Percentiles rank a stretch among this genome's conserved stretches.
Conservation (phyloP, 1,140 invertebrate species). For the Bombus pyrosoma region DNA sequence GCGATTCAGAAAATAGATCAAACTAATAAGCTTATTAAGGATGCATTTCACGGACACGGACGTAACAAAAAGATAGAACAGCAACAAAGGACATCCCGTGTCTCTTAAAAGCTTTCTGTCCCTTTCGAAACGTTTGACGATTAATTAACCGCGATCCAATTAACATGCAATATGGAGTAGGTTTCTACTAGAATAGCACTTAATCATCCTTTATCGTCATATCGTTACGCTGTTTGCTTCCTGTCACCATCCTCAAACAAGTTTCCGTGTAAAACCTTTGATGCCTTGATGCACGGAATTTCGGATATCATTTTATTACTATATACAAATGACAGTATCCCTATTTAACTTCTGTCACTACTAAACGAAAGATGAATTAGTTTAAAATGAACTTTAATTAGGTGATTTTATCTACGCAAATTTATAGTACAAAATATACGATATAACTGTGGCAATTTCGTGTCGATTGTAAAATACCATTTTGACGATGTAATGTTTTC, state of each 20-base stretch:
- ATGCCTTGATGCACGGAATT: not conserved
- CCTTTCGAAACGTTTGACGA: not conserved
- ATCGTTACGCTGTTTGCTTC: not conserved
- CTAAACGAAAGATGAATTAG: not conserved
- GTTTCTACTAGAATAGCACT: constrained; percentile 12
- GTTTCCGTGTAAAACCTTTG: not conserved
- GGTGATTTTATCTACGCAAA: not conserved
- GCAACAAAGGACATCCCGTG: not conserved
- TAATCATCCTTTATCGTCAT: not conserved
- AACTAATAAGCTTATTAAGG: not conserved
- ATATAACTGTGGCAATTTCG: not conserved
- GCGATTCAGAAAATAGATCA: not conserved
- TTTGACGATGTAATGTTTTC: not conserved
- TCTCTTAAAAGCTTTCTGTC: constrained; percentile 11
- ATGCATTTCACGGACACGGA: not conserved
- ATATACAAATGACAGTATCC: not conserved
- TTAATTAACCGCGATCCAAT: constrained; percentile 56
- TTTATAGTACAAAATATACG: not conserved
- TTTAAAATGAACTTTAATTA: not conserved
- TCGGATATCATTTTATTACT: not conserved
- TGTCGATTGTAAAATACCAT: not conserved
- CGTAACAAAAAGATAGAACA: not conserved
- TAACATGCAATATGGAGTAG: constrained; percentile 26
- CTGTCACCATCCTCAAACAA: not conserved
- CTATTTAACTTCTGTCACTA: too few species aligned